phyloP scores from a whole-genome alignment of 2,113 vertebrate genomes.

The Dermatemys mawii region DNA sequence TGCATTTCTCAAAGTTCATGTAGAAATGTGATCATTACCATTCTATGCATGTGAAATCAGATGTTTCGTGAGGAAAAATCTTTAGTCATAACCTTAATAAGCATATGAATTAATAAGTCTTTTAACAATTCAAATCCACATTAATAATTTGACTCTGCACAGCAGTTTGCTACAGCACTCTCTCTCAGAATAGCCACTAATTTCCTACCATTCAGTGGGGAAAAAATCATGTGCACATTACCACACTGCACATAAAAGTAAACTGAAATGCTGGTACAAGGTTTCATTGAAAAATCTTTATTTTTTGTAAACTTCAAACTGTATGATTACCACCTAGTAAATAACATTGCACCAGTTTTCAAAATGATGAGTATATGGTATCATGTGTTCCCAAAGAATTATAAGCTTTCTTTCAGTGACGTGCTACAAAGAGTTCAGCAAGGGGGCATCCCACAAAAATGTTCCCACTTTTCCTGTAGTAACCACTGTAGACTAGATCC shows the following conservation, averaged over 20 bases:
- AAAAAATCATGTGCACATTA: neutral
- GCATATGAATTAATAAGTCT: neutral
- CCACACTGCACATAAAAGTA: neutral
- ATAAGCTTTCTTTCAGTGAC: neutral
- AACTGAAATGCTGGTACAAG: neutral
- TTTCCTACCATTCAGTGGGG: neutral
- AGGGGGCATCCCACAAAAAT: neutral
- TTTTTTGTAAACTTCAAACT: neutral
- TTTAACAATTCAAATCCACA: neutral
- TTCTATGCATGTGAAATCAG: neutral
- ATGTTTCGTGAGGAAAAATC: neutral
- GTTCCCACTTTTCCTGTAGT: neutral
- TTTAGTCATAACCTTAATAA: neutral
- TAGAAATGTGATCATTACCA: neutral
- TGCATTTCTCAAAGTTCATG: neutral
- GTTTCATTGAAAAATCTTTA: neutral
- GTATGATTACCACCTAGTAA: neutral
- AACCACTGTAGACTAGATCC: neutral
- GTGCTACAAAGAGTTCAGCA: neutral
- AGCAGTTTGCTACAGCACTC: neutral
- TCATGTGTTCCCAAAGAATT: neutral
- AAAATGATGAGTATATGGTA: neutral
- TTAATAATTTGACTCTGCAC: neutral
- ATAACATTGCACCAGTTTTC: neutral
- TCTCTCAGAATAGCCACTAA: neutral